Percentiles rank a stretch among this genome's conserved stretches.
Evolutionary conservation across 2,888 invertebrate genomes (phyloP).

Genomic region (Antheraea assamensis): DNA sequence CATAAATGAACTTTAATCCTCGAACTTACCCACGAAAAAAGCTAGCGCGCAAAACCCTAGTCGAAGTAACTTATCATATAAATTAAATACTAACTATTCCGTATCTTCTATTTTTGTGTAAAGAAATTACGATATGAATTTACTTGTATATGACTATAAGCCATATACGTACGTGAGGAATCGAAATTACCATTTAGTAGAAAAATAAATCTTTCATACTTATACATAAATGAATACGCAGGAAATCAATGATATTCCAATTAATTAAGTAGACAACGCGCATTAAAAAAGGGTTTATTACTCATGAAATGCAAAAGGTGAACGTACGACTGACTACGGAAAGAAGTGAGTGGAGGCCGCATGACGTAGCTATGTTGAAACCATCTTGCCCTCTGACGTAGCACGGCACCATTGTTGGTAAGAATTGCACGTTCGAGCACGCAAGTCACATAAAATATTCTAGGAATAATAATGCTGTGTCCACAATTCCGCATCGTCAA

Average conservation of each 20-base stretch:
- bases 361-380: constrained; percentile 58
- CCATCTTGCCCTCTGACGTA: constrained; percentile 55
- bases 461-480: neutral
- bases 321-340: constrained; percentile 74
- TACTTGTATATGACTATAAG: neutral
- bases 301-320: constrained; percentile 57
- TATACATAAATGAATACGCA: neutral
- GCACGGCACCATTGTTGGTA: constrained; percentile 20
- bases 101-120: neutral
- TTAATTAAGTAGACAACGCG: neutral
- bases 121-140: neutral
- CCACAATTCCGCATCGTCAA: neutral
- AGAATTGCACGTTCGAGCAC: neutral
- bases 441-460: constrained; percentile 1
- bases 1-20: neutral
- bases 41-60: neutral
- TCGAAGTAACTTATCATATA: neutral
- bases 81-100: neutral
- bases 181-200: neutral
- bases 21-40: neutral
- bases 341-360: constrained; percentile 59
- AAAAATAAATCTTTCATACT: neutral
- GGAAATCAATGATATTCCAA: neutral
- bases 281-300: constrained; percentile 34
- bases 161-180: neutral